phyloP scores from a whole-genome alignment of 2,113 vertebrate species.

The Passer domesticus region DNA sequence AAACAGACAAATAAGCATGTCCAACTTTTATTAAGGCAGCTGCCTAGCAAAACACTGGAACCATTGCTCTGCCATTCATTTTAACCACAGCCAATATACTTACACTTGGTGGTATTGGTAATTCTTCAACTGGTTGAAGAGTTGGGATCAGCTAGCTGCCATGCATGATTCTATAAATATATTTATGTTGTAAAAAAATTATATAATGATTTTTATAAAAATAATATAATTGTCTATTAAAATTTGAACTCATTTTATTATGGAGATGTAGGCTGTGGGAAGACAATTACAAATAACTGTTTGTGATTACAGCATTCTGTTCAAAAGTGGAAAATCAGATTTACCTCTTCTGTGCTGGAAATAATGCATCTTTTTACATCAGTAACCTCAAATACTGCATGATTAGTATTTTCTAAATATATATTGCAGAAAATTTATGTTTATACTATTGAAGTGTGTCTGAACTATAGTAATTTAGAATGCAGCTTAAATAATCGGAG shows the following conservation, averaged over 20 bases:
- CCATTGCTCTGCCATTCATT: background rate
- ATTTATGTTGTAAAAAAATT: background rate
- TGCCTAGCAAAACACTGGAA: background rate
- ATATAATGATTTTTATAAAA: background rate
- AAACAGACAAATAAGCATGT: background rate
- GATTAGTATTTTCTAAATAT: background rate
- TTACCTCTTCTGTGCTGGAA: background rate
- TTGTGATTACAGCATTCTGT: background rate
- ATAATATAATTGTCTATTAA: background rate
- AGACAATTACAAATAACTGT: background rate
- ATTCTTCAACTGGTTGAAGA: background rate
- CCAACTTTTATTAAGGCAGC: background rate
- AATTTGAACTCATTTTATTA: background rate
- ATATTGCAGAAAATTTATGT: background rate
- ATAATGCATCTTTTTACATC: conserved; percentile 12
- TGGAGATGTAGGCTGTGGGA: background rate
- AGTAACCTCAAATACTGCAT: background rate
- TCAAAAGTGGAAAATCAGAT: conserved; percentile 18
- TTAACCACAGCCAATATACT: background rate
- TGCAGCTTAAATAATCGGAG: background rate
- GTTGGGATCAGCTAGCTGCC: background rate
- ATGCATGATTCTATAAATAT: background rate
- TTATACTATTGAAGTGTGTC: background rate
- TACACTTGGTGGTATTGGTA: background rate
- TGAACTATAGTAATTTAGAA: background rate